Evolutionary conservation across 2,888 invertebrate genomes (phyloP).

Genomic region (Brachynemurus nebulosus): DNA sequence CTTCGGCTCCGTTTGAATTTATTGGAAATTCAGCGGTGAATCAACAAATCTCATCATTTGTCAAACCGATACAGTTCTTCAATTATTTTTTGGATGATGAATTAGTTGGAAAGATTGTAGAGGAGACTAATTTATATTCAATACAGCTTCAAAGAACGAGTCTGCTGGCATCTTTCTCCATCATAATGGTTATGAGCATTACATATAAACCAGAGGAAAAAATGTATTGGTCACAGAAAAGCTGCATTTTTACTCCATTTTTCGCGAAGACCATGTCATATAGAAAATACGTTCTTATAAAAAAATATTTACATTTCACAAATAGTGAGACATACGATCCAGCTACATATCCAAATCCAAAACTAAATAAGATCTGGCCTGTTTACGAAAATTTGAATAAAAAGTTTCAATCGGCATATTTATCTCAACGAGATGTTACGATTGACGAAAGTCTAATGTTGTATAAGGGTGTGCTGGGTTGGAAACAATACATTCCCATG

Average conservation of each 20-base stretch:
- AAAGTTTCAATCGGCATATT: slow-evolving; percentile 14
- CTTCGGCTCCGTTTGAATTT: slow-evolving; percentile 13
- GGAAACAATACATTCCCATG: slow-evolving; percentile 23
- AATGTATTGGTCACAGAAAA: slow-evolving; percentile 11
- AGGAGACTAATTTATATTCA: slow-evolving; percentile 12
- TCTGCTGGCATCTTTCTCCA: slow-evolving; percentile 10
- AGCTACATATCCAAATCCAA: slow-evolving; percentile 13
- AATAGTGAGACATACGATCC: slow-evolving; percentile 13
- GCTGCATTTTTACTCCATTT: slow-evolving; percentile 7
- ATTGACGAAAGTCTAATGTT: slow-evolving; percentile 22
- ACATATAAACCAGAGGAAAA: slow-evolving; percentile 10
- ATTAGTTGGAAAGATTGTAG: slow-evolving; percentile 8
- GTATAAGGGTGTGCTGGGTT: slow-evolving; percentile 22
- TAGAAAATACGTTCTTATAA: slow-evolving; percentile 9
- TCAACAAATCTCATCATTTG: slow-evolving; percentile 6
- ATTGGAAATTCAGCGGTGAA: slow-evolving; percentile 9
- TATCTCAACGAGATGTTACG: slow-evolving; percentile 17
- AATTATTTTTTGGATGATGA: slow-evolving; percentile 14
- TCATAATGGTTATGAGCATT: slow-evolving; percentile 7
- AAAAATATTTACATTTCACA: slow-evolving; percentile 12
- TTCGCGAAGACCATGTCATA: slow-evolving; percentile 11
- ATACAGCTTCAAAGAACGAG: not conserved
- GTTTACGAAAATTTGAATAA: slow-evolving; percentile 13
- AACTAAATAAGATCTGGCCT: slow-evolving; percentile 17
- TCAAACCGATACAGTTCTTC: slow-evolving; percentile 10